phyloP scores from a whole-genome alignment of 2,797 vertebrate species.

The Enteromius paludinosus region DNA sequence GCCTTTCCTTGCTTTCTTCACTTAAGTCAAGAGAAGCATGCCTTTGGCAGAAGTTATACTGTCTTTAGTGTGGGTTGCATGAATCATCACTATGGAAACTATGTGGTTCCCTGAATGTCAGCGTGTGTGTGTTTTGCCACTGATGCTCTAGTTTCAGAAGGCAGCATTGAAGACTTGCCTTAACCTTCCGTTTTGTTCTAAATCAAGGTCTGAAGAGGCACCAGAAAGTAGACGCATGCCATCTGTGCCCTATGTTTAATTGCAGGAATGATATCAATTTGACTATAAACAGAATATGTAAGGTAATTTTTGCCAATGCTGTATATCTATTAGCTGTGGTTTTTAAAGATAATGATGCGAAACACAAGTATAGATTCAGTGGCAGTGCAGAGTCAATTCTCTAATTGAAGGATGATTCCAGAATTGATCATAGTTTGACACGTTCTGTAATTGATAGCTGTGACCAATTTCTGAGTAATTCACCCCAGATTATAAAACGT shows the following conservation, averaged over 20 bases:
- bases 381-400: constrained; percentile 17
- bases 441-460: constrained; percentile 27
- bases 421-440: constrained; percentile 7
- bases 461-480: not conserved
- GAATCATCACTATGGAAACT: constrained; percentile 61
- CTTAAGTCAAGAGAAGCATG: constrained; percentile 45
- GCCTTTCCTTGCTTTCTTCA: constrained; percentile 3
- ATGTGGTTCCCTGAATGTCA: constrained; percentile 50
- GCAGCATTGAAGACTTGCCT: constrained; percentile 3
- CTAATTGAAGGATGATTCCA: constrained; percentile 25
- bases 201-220: constrained; percentile 13
- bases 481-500: not conserved
- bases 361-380: constrained; percentile 30
- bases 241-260: constrained; percentile 15
- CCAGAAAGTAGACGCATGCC: not conserved
- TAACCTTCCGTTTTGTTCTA: constrained; percentile 17
- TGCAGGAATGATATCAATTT: constrained; percentile 1
- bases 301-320: not conserved
- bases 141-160: constrained; percentile 45
- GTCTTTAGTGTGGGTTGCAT: constrained; percentile 44
- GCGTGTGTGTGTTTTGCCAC: constrained; percentile 30
- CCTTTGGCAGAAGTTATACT: constrained; percentile 43
- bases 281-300: not conserved
- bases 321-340: not conserved
- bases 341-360: not conserved